Percentiles rank a stretch among this genome's conserved stretches.
Conservation (phyloP, 2,888 invertebrate genomes). For the Ormyrus nitidulus region DNA sequence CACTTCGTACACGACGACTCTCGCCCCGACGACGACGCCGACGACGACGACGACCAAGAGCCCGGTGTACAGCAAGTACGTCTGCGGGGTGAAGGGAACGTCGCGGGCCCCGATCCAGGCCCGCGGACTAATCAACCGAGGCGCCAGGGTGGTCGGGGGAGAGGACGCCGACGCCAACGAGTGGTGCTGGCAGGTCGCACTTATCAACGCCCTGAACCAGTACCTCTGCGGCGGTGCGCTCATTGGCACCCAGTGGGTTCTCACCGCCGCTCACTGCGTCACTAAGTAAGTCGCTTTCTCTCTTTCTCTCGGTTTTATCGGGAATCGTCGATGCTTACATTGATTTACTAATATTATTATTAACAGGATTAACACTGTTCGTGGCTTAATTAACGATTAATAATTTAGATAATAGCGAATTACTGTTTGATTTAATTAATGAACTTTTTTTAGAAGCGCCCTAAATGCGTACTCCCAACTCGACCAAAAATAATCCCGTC, state of each 20-base stretch:
- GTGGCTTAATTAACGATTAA: too few species aligned
- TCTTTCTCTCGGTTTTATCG: too few species aligned
- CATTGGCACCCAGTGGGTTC: slow-evolving; percentile 95
- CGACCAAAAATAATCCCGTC: background rate
- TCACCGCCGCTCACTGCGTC: slow-evolving; percentile 95
- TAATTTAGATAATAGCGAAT: too few species aligned
- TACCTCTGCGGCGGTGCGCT: slow-evolving; percentile 95
- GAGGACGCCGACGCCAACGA: slow-evolving; percentile 93
- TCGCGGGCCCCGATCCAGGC: slow-evolving; percentile 76
- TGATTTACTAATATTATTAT: too few species aligned
- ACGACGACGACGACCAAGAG: slow-evolving; percentile 81
- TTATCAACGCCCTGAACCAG: slow-evolving; percentile 94
- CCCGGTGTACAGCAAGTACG: slow-evolving; percentile 91
- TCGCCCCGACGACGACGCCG: slow-evolving; percentile 69
- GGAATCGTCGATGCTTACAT: too few species aligned
- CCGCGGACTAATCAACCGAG: slow-evolving; percentile 64
- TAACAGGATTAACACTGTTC: too few species aligned
- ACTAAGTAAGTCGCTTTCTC: slow-evolving; percentile 83
- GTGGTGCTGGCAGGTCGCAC: slow-evolving; percentile 97
- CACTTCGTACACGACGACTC: slow-evolving; percentile 38
- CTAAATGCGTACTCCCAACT: too few species aligned
- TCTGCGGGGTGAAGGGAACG: slow-evolving; percentile 93
- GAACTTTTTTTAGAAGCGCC: too few species aligned
- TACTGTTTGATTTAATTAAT: too few species aligned
- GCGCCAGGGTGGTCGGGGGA: slow-evolving; percentile 88